phyloP scores from a whole-genome alignment of 2,888 invertebrate genomes.

The Carabus problematicus region DNA sequence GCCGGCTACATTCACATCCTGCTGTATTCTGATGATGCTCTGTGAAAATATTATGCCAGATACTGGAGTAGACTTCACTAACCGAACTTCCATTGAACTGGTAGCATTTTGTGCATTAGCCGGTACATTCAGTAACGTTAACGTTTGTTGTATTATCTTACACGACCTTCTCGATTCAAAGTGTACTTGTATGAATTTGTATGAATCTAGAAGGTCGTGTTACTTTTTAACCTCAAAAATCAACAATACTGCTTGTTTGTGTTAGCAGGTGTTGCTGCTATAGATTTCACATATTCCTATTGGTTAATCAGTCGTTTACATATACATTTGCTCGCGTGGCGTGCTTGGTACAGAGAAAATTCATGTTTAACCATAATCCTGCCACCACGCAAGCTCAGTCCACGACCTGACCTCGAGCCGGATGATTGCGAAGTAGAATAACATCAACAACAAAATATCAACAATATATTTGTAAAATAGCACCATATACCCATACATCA shows the following conservation, averaged over 20 bases:
- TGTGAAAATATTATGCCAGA: slow-evolving; percentile 54
- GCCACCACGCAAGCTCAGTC: slow-evolving; percentile 50
- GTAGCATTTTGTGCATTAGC: slow-evolving; percentile 56
- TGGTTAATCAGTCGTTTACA: slow-evolving; percentile 58
- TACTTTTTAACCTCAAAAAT: background rate
- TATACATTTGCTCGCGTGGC: slow-evolving; percentile 56
- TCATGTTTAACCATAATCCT: slow-evolving; percentile 55
- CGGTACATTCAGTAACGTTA: slow-evolving; percentile 50
- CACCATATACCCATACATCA: slow-evolving; percentile 15
- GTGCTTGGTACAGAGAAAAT: slow-evolving; percentile 56
- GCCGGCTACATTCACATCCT: slow-evolving; percentile 60
- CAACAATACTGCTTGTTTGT: background rate
- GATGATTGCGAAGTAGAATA: slow-evolving; percentile 1
- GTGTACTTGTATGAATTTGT: too few relatives aligned
- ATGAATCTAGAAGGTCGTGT: too few relatives aligned
- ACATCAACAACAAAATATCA: slow-evolving; percentile 2
- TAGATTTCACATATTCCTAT: slow-evolving; percentile 59
- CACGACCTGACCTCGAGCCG: slow-evolving; percentile 2
- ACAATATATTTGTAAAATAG: slow-evolving; percentile 13
- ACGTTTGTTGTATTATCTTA: background rate
- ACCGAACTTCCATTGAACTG: slow-evolving; percentile 51
- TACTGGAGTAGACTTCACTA: slow-evolving; percentile 45
- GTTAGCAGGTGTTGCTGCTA: slow-evolving; percentile 56
- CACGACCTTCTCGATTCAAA: background rate
- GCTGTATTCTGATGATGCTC: slow-evolving; percentile 58